Percentiles rank a stretch among this genome's conserved stretches.
Conservation (phyloP, 30 jellyfish, hydroid and myxozoan species). For the Pseudorhiza aurosa region DNA sequence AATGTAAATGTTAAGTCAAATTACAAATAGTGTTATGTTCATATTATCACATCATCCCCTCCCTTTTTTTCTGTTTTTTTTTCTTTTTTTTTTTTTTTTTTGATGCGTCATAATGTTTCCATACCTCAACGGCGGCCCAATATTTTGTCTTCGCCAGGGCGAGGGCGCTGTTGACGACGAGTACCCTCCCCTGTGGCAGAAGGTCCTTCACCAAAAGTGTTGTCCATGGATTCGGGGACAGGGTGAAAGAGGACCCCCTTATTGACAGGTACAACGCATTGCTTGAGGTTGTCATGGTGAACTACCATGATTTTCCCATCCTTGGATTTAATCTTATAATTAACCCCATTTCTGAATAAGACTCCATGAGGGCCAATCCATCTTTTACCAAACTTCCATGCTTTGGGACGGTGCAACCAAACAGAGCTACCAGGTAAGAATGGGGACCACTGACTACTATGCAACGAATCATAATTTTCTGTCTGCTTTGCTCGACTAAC, state of each 20-base stretch:
- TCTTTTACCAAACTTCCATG: constrained; percentile 37
- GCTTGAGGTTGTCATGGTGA: constrained; percentile 34
- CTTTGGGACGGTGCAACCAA: constrained; percentile 20
- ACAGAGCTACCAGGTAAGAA: constrained; percentile 21
- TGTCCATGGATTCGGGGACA: not conserved
- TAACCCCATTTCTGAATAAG: constrained; percentile 18
- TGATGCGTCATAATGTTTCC: too few species aligned
- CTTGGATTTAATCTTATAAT: constrained; percentile 8
- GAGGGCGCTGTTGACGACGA: too few species aligned
- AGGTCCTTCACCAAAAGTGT: not conserved
- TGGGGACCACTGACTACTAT: constrained; percentile 16
- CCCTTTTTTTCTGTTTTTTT: too few species aligned
- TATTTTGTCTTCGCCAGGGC: too few species aligned
- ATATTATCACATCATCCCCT: too few species aligned
- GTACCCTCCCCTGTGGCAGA: too few species aligned
- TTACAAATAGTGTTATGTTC: too few species aligned
- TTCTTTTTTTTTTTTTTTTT: too few species aligned
- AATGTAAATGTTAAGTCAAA: too few species aligned
- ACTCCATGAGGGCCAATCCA: constrained; percentile 24
- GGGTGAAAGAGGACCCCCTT: not conserved
- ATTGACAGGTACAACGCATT: constrained; percentile 5
- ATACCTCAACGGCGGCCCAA: too few species aligned
- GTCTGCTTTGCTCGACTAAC: constrained; percentile 5
- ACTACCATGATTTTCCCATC: constrained; percentile 14
- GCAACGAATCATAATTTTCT: not conserved